phyloP scores from a whole-genome alignment of 2,797 vertebrate genomes.

The Channallabes apus region DNA sequence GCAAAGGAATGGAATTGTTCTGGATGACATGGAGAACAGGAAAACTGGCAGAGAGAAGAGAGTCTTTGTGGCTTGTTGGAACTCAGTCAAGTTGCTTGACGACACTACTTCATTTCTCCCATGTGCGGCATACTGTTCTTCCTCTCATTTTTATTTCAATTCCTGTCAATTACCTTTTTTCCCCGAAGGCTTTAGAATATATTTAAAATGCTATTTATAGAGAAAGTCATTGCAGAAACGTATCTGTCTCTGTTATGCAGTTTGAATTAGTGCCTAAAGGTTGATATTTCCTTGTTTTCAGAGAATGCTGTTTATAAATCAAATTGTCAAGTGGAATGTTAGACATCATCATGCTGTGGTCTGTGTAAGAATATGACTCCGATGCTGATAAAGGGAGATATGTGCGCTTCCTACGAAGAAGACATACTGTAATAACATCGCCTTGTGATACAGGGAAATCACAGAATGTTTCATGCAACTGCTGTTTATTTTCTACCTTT shows the following conservation, averaged over 20 bases:
- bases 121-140: not conserved
- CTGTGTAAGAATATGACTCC: constrained; percentile 33
- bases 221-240: not conserved
- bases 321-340: constrained; percentile 36
- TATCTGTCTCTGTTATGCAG: not conserved
- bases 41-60: not conserved
- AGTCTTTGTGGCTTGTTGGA: constrained; percentile 9
- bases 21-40: constrained; percentile 48
- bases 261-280: not conserved
- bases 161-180: no score
- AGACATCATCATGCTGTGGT: constrained; percentile 27
- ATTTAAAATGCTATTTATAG: not conserved
- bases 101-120: not conserved
- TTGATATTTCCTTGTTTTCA: constrained; percentile 4
- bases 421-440: no score
- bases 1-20: constrained; percentile 65
- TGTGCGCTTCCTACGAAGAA: constrained; percentile 5
- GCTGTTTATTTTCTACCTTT: not conserved
- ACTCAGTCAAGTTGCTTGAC: constrained; percentile 3
- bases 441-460: constrained; percentile 20
- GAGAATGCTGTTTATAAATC: not conserved
- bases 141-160: not conserved
- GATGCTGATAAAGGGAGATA: constrained; percentile 48
- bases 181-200: not conserved
- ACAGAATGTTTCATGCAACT: constrained; percentile 15